Evolutionary conservation across 2,797 vertebrate species (phyloP).

Genomic region (Pangasius sanitwongsei): DNA sequence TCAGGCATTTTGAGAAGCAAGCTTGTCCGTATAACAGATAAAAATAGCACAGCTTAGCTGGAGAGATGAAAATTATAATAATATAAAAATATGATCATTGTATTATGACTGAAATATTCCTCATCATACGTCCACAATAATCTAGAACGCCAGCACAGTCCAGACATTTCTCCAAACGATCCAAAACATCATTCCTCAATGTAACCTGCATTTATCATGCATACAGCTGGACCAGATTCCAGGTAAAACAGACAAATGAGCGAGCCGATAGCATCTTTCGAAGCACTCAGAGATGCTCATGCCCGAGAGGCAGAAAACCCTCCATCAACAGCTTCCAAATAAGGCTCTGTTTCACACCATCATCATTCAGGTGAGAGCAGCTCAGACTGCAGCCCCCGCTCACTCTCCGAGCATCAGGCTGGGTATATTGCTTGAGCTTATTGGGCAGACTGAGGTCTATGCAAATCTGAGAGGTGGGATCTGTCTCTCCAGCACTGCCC

Average conservation of each 20-base stretch:
- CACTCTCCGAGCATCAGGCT: constrained; percentile 58
- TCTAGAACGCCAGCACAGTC: constrained; percentile 19
- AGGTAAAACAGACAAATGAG: not conserved
- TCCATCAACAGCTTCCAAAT: constrained; percentile 86
- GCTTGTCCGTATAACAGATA: constrained; percentile 44
- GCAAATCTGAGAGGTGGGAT: constrained; percentile 65
- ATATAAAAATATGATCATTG: not conserved
- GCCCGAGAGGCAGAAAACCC: constrained; percentile 62
- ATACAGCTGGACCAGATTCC: constrained; percentile 25
- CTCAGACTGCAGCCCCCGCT: constrained; percentile 69
- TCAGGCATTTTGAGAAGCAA: constrained; percentile 92
- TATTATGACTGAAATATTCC: constrained; percentile 13
- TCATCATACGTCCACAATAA: not conserved
- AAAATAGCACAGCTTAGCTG: constrained; percentile 39
- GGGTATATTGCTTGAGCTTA: constrained; percentile 72
- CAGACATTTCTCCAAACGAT: constrained; percentile 34
- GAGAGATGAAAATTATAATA: constrained; percentile 11
- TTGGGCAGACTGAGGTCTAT: constrained; percentile 71
- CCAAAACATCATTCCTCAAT: constrained; percentile 9
- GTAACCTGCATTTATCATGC: constrained; percentile 18
- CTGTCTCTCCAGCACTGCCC: constrained; percentile 44
- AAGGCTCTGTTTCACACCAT: constrained; percentile 76
- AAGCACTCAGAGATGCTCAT: constrained; percentile 74
- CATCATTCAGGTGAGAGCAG: constrained; percentile 75
- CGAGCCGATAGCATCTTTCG: constrained; percentile 69